Evolutionary conservation across 2,888 invertebrate species (phyloP), one percentile per base, ranked within the genome.

Genomic region (Dorcus parallelipipedus): DNA sequence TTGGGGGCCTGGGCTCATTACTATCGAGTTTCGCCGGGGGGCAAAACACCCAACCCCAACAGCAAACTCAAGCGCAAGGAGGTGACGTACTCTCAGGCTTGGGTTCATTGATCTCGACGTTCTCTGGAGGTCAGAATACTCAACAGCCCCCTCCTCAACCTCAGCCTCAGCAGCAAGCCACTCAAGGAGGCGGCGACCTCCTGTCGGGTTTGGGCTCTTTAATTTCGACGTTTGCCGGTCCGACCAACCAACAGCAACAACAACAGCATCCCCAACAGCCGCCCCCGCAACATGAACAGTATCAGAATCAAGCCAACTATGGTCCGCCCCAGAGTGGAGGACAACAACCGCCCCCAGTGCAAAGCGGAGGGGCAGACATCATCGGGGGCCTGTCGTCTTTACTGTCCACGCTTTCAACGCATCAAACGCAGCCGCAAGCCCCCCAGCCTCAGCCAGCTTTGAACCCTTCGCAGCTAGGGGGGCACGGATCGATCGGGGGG

Each of bases 401-500:
- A n/a, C 38, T 59, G 9, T 59, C 59, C n/a, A 56, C 59, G 1
- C 56, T 60, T 41, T 33, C 59, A 9, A 42, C 52, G 33, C 52
- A 49, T 9, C 56, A 9, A n/a, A 57, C 23, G 10, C 54, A 54
- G 9, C 62, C 59, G 38, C 58, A 56, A 3, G 42, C 39, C 6
- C 52, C 56, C 20, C 56, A 53, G 39, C 40, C 56, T 3, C 52
- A 60, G n/a, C 38, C 43, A 3, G 40, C 38, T 38, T 62, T 66
- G 20, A 52, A 58, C 42, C 58, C 62, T 26, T 58, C 59, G 17
- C 59, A 65, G 26, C 52, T 67, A 8, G 66, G 66, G 7, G 67
- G 68, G 14, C 64, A 73, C 45, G 72, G 71, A 40, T 73, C 74
- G 14, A 60, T 75, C 23, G 76, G 76, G 39, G 75, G 75, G 14